These are phyloP conservation scores for Galeruca laticollis DNA, from an alignment of 2,888 invertebrate species.

Conservation along the genomic window DNA sequence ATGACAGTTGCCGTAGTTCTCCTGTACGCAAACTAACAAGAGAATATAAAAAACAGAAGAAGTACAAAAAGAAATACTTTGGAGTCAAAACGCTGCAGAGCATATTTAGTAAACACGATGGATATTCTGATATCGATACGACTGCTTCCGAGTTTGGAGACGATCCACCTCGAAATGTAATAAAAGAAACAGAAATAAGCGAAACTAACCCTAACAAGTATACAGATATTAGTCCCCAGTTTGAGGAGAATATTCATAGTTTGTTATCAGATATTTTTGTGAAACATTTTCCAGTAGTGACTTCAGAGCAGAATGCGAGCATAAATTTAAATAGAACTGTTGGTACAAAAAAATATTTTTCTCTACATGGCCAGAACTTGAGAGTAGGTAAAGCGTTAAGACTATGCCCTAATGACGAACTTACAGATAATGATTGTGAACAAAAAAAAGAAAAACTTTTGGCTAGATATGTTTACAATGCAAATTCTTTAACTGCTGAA, in stretches of 20 bases:
- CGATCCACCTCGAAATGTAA: conserved; percentile 47
- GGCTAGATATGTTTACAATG: conserved; percentile 66
- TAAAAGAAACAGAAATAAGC: conserved; percentile 25
- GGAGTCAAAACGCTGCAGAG: conserved; percentile 68
- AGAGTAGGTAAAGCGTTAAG: conserved; percentile 65
- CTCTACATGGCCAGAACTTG: conserved; percentile 61
- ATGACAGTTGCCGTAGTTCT: conserved; percentile 68
- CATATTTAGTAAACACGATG: conserved; percentile 65
- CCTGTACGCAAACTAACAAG: conserved; percentile 69
- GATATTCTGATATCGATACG: conserved; percentile 66
- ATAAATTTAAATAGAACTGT: conserved; percentile 50
- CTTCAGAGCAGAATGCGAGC: conserved; percentile 20
- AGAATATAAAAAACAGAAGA: conserved; percentile 65
- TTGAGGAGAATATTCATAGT: conserved; percentile 66
- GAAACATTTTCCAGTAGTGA: conserved; percentile 57
- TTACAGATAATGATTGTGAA: conserved; percentile 57
- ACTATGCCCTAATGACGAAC: conserved; percentile 64
- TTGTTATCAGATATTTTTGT: conserved; percentile 65
- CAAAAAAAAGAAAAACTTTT: conserved; percentile 65
- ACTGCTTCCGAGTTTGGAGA: conserved; percentile 64
- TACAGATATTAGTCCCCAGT: conserved; percentile 62
- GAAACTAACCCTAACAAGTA: conserved; percentile 30
- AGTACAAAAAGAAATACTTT: conserved; percentile 67
- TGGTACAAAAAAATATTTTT: conserved; percentile 63
- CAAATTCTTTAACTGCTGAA: conserved; percentile 64